Base-by-base conservation (phyloP, 2,888 invertebrate species). In the Metellina segmentata region DNA sequence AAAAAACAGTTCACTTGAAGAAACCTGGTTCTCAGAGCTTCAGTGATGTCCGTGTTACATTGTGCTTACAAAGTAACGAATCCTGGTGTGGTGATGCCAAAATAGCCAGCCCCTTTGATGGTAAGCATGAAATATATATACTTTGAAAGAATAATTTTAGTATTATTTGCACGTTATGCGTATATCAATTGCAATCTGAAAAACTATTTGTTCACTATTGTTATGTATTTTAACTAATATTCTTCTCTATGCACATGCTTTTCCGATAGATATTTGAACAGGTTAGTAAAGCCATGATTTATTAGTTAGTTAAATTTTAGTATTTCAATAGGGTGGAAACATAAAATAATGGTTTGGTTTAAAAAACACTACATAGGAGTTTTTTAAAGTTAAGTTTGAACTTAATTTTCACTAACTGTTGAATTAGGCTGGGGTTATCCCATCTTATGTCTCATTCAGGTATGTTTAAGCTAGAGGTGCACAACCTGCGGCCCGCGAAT, bases 1-100 rank as follows among this genome's bases (percentile, higher is more conserved):
- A 93, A 82, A 71, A 86, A 20, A 85, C 70, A 71, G 89, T 93
- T 6, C 77, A 91, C 13, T 61, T 93, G 20, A 78, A 91, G 61
- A n/a, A 34, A 13, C 89, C 85, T n/a, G 81, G 85, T 19, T 49
- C 71, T 19, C 78, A 82, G 49, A 86, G 86, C 34, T 92, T 92
- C 61, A 88, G 81, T 83, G 94, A 94, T 83, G 96, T 98, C 77
- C 96, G 98, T 83, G 97, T 98, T 20, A 97, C 97, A 94, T 96
- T 98, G 61, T 98, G 98, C 94, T 95, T 98, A 86, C 96, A 97
- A 94, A 96, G 97, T 78, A 97, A 97, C 94, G 96, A 96, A 85
- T 97, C 97, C 89, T 94, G 93, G 93, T 94, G 94, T 87, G 93
- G 94, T n/a, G 93, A 93, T 81, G 93, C 92, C 16, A 93, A 92